Conservation (phyloP, 1,140 invertebrate genomes). For the Lepidurus couesii region DNA sequence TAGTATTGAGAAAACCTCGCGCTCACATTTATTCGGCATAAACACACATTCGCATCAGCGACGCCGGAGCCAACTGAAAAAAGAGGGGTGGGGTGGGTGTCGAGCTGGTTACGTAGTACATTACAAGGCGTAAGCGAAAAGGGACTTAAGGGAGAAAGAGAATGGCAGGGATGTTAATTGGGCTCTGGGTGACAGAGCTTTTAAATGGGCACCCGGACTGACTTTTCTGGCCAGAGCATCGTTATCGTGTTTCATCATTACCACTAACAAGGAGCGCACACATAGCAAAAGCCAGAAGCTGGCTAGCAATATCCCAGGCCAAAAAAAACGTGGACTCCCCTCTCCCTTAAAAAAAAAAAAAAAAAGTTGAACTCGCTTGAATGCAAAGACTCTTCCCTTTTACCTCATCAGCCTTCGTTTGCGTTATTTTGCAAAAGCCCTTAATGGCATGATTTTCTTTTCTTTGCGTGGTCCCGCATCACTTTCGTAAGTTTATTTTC, state of each 20-base stretch:
- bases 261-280: conserved; percentile 20
- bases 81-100: background rate
- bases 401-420: no score
- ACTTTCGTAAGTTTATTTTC: background rate
- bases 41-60: background rate
- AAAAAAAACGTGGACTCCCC: background rate
- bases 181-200: conserved; percentile 16
- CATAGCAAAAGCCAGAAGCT: background rate
- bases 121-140: background rate
- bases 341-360: no score
- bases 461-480: background rate
- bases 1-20: background rate
- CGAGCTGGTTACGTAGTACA: background rate
- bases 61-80: background rate
- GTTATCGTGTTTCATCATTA: conserved; percentile 22
- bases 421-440: background rate
- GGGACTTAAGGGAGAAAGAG: conserved; percentile 4
- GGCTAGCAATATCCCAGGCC: background rate
- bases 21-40: background rate
- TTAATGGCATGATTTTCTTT: background rate
- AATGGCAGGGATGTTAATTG: conserved; percentile 14
- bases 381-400: background rate
- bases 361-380: background rate
- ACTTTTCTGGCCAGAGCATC: conserved; percentile 7
- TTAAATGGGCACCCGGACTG: conserved; percentile 17